Conservation (phyloP, 2,797 vertebrate genomes). For the Picus viridis region DNA sequence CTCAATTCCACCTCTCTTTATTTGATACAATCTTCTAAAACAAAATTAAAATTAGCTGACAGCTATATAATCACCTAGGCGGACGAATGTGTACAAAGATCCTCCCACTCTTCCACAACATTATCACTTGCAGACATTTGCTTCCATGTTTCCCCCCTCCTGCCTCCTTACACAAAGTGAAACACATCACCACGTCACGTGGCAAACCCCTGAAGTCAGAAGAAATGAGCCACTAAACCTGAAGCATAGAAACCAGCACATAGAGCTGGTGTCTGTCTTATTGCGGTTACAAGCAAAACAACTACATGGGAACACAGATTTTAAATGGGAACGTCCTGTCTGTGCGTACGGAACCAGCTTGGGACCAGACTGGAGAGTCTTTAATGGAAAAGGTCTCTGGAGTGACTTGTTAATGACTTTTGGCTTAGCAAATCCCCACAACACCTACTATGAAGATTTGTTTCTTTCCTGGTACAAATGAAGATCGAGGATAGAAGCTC, state of each 20-base stretch:
- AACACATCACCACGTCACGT: rapidly evolving
- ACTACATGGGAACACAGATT: background rate
- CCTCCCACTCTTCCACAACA: background rate
- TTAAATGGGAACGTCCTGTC: background rate
- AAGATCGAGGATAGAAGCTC: background rate
- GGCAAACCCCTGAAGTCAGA: background rate
- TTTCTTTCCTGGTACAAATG: background rate
- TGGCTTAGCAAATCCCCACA: background rate
- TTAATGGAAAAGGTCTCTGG: background rate
- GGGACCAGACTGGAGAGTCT: background rate
- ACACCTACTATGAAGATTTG: rapidly evolving
- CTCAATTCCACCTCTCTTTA: background rate
- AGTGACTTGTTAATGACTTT: background rate
- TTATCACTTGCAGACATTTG: background rate
- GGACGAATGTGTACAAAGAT: rapidly evolving
- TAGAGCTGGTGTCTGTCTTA: background rate
- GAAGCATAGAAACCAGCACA: background rate
- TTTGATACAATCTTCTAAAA: background rate
- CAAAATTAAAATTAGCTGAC: background rate
- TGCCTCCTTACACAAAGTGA: rapidly evolving
- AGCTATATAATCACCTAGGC: background rate
- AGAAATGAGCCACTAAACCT: background rate
- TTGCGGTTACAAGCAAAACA: background rate
- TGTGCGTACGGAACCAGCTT: background rate
- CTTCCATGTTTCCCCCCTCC: background rate